These are phyloP conservation scores for Cerastoderma edule DNA, from an alignment of 2,888 invertebrate species.

Conservation along the genomic window DNA sequence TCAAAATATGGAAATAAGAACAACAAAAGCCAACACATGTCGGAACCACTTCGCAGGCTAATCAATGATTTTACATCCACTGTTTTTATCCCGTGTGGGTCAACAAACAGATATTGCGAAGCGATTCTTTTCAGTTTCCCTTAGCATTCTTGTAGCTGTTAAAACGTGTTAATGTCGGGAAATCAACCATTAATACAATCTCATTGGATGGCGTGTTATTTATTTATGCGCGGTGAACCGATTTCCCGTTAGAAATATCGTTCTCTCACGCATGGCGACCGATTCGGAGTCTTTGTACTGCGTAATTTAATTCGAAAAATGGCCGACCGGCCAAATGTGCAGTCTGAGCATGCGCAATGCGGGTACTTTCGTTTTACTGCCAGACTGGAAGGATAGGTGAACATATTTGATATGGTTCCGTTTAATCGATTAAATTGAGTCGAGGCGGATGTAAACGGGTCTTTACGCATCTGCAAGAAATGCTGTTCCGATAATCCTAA, in stretches of 20 bases:
- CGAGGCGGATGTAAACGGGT: too few species aligned
- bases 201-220: constrained; percentile 46
- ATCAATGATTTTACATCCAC: too few species aligned
- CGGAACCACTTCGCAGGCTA: too few species aligned
- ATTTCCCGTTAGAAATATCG: constrained; percentile 47
- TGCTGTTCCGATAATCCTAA: too few species aligned
- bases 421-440: constrained; percentile 50
- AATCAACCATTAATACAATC: constrained; percentile 28
- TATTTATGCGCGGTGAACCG: constrained; percentile 47
- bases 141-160: too few species aligned
- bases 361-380: constrained; percentile 58
- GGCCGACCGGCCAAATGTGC: constrained; percentile 67
- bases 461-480: too few species aligned
- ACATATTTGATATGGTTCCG: constrained; percentile 40
- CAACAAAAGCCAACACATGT: too few species aligned
- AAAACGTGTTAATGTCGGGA: constrained; percentile 39
- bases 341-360: constrained; percentile 67
- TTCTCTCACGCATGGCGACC: constrained; percentile 30
- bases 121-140: too few species aligned
- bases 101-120: too few species aligned
- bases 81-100: too few species aligned
- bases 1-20: too few species aligned
- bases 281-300: constrained; percentile 39
- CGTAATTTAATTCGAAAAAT: constrained; percentile 49
- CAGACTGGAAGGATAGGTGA: constrained; percentile 30